Evolutionary conservation across 2,888 invertebrate genomes (phyloP).

Genomic region (Marasmarcha lunaedactyla): DNA sequence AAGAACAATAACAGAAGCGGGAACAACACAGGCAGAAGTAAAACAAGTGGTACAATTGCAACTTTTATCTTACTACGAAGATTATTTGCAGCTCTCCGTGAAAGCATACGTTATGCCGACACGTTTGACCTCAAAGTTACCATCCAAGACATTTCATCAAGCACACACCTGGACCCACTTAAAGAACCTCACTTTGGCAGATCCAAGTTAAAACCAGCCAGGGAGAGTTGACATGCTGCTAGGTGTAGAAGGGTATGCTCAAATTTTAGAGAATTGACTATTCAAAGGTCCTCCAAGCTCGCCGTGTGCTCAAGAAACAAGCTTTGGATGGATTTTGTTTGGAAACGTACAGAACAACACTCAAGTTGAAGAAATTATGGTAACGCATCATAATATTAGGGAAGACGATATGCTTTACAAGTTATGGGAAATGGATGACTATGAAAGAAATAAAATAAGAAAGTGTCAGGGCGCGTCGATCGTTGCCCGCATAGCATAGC

Average conservation of each 20-base stretch:
- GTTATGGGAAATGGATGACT: background rate
- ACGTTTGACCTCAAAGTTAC: constrained; percentile 7
- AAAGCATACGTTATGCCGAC: constrained; percentile 15
- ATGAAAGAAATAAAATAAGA: background rate
- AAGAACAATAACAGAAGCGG: constrained; percentile 7
- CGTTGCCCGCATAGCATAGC: too few species aligned
- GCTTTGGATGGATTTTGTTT: constrained; percentile 17
- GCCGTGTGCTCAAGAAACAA: constrained; percentile 16
- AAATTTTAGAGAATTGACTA: constrained; percentile 12
- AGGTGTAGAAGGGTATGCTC: constrained; percentile 15
- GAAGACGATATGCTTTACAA: constrained; percentile 1
- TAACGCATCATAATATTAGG: constrained; percentile 6
- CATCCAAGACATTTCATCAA: constrained; percentile 1
- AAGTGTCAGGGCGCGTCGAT: too few species aligned
- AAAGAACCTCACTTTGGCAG: constrained; percentile 13
- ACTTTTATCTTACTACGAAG: constrained; percentile 5
- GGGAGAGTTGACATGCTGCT: constrained; percentile 18
- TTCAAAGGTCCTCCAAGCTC: constrained; percentile 16
- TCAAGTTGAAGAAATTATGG: constrained; percentile 3
- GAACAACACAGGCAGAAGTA: constrained; percentile 5
- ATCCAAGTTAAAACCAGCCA: constrained; percentile 13
- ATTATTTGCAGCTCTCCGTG: background rate
- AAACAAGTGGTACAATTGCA: constrained; percentile 5
- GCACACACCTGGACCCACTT: constrained; percentile 12
- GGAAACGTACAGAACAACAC: constrained; percentile 9